Evolutionary conservation across 1,140 invertebrate species (phyloP), one percentile per base, ranked within the genome.

Genomic region (Ptiloglossa arizonensis): DNA sequence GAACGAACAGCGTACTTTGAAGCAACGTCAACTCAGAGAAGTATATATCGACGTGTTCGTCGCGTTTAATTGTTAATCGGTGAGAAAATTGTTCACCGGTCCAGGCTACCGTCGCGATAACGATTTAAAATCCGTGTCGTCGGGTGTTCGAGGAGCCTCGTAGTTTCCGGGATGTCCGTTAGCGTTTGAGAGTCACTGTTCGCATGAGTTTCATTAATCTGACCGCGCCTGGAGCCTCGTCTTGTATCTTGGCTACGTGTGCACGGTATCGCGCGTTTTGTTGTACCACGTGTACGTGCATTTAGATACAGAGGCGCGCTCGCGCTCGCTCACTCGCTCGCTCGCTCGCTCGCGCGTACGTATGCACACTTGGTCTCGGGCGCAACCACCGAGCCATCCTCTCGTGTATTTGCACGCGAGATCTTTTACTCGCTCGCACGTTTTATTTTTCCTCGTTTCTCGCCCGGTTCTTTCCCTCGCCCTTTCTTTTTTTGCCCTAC

Each of bases 121-220:
- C n/a, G n/a, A n/a, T n/a, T n/a, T n/a, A n/a, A n/a, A n/a, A n/a
- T n/a, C n/a, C n/a, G n/a, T n/a, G n/a, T 35, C 35, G 35, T 35
- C 35, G 35, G n/a, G 35, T 35, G 35, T 44, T 44, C 44, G 44
- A 4, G 4, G 5, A 48, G 27, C 5, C n/a, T n/a, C n/a, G 1
- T 19, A 27, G 1, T 24, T 72, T 27, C 15, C n/a, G 32, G 41
- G 19, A 13, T 41, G 19, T 22, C 46, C 35, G n/a, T 44, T 50
- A 38, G n/a, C 15, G 24, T 78, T 83, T 89, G 87, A 89, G 86
- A 87, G 64, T 62, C 87, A 70, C 88, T 88, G 87, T 79, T 74
- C 60, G 82, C 74, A 85, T 83, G 83, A 89, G 81, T 87, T 90
- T 87, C 88, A 87, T 90, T 90, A 90, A 89, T 89, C 85, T 86